Evolutionary conservation across 2,113 vertebrate species (phyloP).

Genomic region (Onychostruthus taczanowskii): DNA sequence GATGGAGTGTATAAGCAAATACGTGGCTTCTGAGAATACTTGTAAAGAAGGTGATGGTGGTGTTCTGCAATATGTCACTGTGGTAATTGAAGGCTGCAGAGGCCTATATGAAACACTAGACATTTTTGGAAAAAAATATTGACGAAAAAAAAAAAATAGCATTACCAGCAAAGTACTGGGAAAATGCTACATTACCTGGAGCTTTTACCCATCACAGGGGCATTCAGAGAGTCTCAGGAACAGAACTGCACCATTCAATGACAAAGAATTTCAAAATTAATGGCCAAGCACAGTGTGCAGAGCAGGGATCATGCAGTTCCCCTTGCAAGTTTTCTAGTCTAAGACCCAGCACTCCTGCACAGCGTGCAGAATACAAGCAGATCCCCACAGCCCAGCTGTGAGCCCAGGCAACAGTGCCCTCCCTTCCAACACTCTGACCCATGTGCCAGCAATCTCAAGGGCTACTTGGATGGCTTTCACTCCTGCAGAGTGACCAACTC

Average conservation of each 20-base stretch:
- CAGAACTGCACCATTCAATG: not conserved
- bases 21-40: not conserved
- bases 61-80: not conserved
- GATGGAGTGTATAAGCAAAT: not conserved
- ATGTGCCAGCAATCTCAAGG: not conserved
- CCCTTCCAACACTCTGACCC: fast-evolving
- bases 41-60: not conserved
- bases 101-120: not conserved
- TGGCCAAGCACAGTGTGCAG: not conserved
- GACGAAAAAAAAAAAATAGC: not conserved
- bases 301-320: not conserved
- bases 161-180: not conserved
- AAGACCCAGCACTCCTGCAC: fast-evolving
- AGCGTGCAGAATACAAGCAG: not conserved
- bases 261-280: not conserved
- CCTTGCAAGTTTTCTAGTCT: not conserved
- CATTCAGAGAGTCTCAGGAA: not conserved
- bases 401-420: not conserved
- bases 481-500: not conserved
- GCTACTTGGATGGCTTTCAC: not conserved
- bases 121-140: not conserved
- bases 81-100: not conserved
- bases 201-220: not conserved
- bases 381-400: not conserved
- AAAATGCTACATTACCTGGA: not conserved